A percentile compares a stretch with the other conserved stretches of the same genome.
phyloP scores from a whole-genome alignment of 2,797 vertebrate genomes.

The Parotocinclus haroldoi region DNA sequence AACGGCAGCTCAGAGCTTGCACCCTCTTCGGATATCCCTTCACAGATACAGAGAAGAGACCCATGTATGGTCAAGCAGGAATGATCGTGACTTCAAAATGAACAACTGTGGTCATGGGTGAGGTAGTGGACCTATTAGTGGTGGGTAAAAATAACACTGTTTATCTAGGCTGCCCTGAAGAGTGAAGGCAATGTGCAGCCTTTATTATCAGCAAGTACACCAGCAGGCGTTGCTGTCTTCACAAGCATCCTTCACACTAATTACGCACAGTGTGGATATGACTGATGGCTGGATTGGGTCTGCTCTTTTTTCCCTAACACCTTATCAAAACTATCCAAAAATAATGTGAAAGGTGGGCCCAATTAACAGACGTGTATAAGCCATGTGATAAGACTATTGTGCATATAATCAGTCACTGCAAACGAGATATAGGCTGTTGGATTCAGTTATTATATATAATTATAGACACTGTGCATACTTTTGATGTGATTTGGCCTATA shows the following conservation, averaged over 20 bases:
- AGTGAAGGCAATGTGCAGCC: conserved; percentile 28
- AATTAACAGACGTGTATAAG: conserved; percentile 5
- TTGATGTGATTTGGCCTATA: no score
- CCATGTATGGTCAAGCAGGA: conserved; percentile 18
- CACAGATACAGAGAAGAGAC: conserved; percentile 16
- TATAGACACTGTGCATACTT: no score
- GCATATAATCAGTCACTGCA: no score
- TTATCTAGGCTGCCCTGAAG: conserved; percentile 25
- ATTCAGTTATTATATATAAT: no score
- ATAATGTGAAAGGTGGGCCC: neutral
- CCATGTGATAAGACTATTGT: no score
- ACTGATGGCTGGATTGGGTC: conserved; percentile 25
- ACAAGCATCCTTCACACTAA: conserved; percentile 27
- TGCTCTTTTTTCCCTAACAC: conserved; percentile 15
- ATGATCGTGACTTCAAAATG: conserved; percentile 4
- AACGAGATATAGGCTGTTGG: no score
- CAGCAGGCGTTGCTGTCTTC: conserved; percentile 30
- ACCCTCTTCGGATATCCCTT: conserved; percentile 11
- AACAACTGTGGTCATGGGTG: conserved; percentile 14
- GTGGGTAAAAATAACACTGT: conserved; percentile 38
- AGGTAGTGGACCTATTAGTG: conserved; percentile 24
- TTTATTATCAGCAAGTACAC: conserved; percentile 21
- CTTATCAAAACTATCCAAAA: conserved; percentile 3
- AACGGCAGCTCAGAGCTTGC: neutral
- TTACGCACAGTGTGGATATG: conserved; percentile 33